Percentiles rank a stretch among this genome's conserved stretches.
Conservation (phyloP, 2,113 vertebrate species). For the Chloroceryle aenea region DNA sequence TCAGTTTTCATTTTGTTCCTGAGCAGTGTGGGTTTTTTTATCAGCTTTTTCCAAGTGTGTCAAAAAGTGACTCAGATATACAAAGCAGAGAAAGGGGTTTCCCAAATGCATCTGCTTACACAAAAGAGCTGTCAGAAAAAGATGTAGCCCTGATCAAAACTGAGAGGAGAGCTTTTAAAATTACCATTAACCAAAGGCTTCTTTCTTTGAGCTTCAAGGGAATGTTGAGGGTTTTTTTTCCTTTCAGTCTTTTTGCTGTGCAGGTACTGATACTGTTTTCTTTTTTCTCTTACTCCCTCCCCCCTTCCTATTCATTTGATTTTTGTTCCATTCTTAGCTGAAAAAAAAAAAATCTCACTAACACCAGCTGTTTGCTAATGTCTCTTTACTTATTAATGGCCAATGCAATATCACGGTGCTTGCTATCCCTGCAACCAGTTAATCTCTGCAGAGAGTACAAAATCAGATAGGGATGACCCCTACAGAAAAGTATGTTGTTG, state of each 20-base stretch:
- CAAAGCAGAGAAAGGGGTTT: not conserved
- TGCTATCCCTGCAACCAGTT: slow-evolving; percentile 41
- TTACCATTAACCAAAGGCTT: not conserved
- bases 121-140: slow-evolving; percentile 38
- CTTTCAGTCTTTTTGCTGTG: not conserved
- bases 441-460: slow-evolving; percentile 26
- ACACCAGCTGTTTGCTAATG: not conserved
- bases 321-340: not conserved
- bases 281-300: rapidly evolving
- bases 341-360: not conserved
- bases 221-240: not conserved
- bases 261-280: not conserved
- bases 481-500: slow-evolving; percentile 41
- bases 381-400: slow-evolving; percentile 18
- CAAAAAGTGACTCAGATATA: not conserved
- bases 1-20: slow-evolving; percentile 14
- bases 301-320: not conserved
- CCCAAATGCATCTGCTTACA: slow-evolving; percentile 12
- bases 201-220: not conserved
- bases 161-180: not conserved
- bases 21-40: not conserved
- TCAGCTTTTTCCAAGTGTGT: not conserved
- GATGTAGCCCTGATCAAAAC: not conserved
- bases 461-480: slow-evolving; percentile 53
- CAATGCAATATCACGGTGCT: not conserved